phyloP scores from a whole-genome alignment of 1,140 invertebrate species.

The Eubasilissa regina region DNA sequence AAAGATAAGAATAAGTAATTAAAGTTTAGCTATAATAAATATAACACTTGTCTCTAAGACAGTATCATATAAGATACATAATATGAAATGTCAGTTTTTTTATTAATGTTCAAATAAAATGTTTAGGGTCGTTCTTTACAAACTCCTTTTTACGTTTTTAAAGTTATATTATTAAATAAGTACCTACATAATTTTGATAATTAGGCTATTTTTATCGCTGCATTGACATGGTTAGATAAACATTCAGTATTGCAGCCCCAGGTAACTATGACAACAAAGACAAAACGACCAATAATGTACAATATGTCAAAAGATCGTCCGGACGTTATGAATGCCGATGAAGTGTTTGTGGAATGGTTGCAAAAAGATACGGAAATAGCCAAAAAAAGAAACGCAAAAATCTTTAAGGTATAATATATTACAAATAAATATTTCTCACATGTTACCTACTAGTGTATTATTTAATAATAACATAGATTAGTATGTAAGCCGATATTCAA shows the following conservation, averaged over 20 bases:
- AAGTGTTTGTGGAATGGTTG: constrained; percentile 10
- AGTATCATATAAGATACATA: no score
- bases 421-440: background rate
- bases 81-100: no score
- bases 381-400: constrained; percentile 20
- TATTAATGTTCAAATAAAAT: no score
- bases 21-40: no score
- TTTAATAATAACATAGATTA: no score
- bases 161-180: no score
- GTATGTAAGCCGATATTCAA: background rate
- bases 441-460: background rate
- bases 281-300: background rate
- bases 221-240: background rate
- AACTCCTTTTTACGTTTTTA: no score
- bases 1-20: no score
- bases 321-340: background rate
- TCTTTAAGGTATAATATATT: constrained; percentile 18
- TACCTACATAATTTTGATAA: no score
- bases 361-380: constrained; percentile 10
- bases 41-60: no score
- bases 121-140: no score
- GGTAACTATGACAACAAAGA: background rate
- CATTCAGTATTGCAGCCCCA: background rate
- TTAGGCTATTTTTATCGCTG: no score
- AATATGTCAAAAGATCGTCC: background rate